Conservation (phyloP, 1,140 invertebrate species). For the Pogonomyrmex barbatus region DNA sequence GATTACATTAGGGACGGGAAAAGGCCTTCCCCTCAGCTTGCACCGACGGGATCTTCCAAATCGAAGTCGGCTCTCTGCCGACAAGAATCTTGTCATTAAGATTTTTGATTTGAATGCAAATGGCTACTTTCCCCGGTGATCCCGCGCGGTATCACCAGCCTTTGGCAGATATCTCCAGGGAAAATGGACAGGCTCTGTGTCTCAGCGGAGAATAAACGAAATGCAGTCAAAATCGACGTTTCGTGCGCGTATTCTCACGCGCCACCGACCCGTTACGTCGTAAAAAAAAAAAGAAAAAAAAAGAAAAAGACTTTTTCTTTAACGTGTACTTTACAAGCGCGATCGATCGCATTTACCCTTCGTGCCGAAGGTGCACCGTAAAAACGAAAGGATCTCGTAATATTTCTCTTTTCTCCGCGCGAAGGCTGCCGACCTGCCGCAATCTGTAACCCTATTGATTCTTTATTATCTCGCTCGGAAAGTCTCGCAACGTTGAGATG, state of each 20-base stretch:
- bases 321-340: constrained; percentile 27
- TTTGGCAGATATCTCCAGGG: constrained; percentile 42
- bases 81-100: constrained; percentile 70
- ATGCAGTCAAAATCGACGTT: constrained; percentile 33
- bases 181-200: constrained; percentile 27
- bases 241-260: background rate
- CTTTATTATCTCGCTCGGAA: constrained; percentile 14
- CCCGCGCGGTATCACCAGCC: constrained; percentile 1
- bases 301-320: constrained; percentile 31
- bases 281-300: background rate
- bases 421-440: background rate
- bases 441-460: constrained; percentile 11
- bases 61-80: constrained; percentile 62
- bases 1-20: constrained; percentile 46
- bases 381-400: constrained; percentile 18
- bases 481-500: background rate
- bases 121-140: constrained; percentile 53
- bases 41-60: constrained; percentile 67
- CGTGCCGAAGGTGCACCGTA: background rate
- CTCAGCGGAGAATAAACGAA: background rate
- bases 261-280: background rate
- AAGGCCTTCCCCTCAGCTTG: constrained; percentile 34
- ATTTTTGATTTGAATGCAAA: constrained; percentile 76
- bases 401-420: constrained; percentile 36
- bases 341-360: constrained; percentile 41